phyloP scores from a whole-genome alignment of 2,113 vertebrate genomes.

The Nycticryphes semicollaris region DNA sequence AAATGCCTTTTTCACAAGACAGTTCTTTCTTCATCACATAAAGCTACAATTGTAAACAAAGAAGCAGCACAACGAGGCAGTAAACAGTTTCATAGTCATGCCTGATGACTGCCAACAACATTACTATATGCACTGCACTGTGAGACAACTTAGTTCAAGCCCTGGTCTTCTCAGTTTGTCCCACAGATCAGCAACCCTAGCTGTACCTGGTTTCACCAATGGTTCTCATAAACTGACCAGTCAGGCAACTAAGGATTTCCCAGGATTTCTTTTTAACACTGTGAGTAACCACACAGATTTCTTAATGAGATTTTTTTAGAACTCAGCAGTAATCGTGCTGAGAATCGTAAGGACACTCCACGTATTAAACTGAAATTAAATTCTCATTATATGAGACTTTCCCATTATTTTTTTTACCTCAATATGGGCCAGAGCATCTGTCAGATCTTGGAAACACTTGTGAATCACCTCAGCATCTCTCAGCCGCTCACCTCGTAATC shows the following conservation, averaged over 20 bases:
- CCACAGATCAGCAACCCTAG: neutral
- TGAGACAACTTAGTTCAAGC: neutral
- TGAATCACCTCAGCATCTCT: constrained; percentile 74
- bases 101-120: neutral
- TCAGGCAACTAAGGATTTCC: neutral
- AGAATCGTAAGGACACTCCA: neutral
- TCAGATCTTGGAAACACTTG: constrained; percentile 79
- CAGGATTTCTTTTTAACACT: neutral
- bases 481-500: constrained; percentile 71
- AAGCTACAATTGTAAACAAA: neutral
- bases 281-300: neutral
- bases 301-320: neutral
- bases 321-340: neutral
- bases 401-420: constrained; percentile 72
- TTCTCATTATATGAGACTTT: neutral
- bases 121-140: neutral
- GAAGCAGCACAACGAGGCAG: neutral
- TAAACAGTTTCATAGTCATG: neutral
- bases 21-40: neutral
- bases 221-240: neutral
- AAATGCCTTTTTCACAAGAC: neutral
- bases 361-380: neutral
- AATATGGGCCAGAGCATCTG: constrained; percentile 80
- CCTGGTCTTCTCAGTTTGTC: neutral
- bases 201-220: neutral